A percentile compares a stretch with the other conserved stretches of the same genome.
Evolutionary conservation across 2,888 invertebrate genomes (phyloP).

Genomic region (Ditula angustiorana): DNA sequence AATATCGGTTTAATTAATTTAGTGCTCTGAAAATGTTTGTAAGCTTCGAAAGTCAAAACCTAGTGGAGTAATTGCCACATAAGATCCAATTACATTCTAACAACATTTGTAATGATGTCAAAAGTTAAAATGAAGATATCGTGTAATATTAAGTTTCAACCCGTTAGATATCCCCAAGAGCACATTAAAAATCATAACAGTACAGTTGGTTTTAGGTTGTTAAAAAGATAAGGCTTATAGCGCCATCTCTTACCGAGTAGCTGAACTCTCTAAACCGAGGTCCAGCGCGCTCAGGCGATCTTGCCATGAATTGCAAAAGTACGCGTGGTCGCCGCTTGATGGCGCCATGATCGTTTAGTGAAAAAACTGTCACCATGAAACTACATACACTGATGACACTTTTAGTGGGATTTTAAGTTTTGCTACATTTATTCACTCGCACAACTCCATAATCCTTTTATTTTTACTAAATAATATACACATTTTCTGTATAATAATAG

Average conservation of each 20-base stretch:
- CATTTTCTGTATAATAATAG: conserved; percentile 18
- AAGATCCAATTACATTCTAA: too few species aligned
- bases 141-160: too few species aligned
- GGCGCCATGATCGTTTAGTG: conserved; percentile 86
- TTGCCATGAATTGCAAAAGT: conserved; percentile 73
- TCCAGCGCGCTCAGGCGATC: conserved; percentile 56
- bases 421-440: conserved; percentile 13
- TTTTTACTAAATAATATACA: conserved; percentile 22
- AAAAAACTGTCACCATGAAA: conserved; percentile 89
- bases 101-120: too few species aligned
- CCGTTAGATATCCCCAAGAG: too few species aligned
- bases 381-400: conserved; percentile 67
- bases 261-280: conserved; percentile 59
- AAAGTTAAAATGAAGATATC: too few species aligned
- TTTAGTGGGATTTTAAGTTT: conserved; percentile 40
- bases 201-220: too few species aligned
- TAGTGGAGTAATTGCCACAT: too few species aligned
- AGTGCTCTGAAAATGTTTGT: too few species aligned
- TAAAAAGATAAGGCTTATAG: conserved; percentile 40
- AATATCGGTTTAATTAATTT: too few species aligned
- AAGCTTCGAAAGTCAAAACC: too few species aligned
- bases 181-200: too few species aligned
- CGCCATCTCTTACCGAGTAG: conserved; percentile 84
- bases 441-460: conserved; percentile 12
- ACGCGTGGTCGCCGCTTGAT: conserved; percentile 84